Evolutionary conservation across 1,140 invertebrate genomes (phyloP).

Genomic region (Ostrea denselamellosa): DNA sequence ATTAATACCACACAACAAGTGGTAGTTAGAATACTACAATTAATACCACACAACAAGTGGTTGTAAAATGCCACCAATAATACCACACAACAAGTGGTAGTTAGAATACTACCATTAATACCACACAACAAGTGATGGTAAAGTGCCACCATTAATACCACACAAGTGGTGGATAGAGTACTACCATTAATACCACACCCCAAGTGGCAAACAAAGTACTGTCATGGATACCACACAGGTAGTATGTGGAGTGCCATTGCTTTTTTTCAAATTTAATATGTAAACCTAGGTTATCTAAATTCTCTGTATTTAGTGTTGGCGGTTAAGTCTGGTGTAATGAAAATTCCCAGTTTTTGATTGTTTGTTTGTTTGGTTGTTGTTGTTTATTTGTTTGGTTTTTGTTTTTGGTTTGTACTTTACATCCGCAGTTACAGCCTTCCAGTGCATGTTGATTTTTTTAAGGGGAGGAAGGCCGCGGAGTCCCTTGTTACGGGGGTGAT

Average conservation of each 20-base stretch:
- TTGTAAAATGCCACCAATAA: not conserved
- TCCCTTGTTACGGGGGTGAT: conserved; percentile 75
- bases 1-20: not conserved
- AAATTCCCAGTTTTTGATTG: no score
- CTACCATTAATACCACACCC: not conserved
- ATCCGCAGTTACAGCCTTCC: no score
- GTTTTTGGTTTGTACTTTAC: no score
- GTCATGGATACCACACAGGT: not conserved
- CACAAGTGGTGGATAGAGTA: not conserved
- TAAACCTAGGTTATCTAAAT: no score
- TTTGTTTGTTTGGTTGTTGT: no score
- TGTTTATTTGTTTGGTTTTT: no score
- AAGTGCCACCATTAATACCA: not conserved
- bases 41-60: not conserved
- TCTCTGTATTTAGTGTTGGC: no score
- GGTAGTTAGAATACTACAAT: not conserved
- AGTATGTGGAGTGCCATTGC: no score
- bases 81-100: not conserved
- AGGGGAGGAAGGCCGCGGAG: conserved; percentile 61
- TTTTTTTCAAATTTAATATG: no score
- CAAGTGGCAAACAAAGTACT: not conserved
- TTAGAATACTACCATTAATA: not conserved
- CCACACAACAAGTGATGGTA: not conserved
- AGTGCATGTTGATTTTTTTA: no score
- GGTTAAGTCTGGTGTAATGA: no score